Conservation (phyloP, 2,113 vertebrate species). For the Miniopterus natalensis region DNA sequence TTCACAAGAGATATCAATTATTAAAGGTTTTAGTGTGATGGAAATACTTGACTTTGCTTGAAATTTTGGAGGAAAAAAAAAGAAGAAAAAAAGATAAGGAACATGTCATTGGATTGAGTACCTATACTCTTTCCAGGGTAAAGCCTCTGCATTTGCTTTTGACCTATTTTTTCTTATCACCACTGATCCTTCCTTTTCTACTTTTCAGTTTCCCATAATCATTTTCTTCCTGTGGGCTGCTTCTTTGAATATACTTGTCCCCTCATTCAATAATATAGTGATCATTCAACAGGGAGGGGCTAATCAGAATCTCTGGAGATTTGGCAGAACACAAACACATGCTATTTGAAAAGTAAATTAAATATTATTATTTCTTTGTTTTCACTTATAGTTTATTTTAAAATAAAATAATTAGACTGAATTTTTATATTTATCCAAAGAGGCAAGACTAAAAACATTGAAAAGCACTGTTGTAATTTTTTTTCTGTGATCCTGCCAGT, state of each 20-base stretch:
- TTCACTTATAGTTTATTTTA: conserved; percentile 10
- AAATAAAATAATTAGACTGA: neutral
- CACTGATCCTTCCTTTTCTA: neutral
- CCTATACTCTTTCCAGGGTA: neutral
- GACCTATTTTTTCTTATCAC: neutral
- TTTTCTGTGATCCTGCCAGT: neutral
- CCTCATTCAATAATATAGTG: neutral
- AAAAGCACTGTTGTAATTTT: neutral
- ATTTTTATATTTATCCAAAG: conserved; percentile 24
- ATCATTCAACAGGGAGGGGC: neutral
- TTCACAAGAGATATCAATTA: conserved; percentile 30
- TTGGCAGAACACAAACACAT: neutral
- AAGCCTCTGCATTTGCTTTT: neutral
- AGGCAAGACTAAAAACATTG: neutral
- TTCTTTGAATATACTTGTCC: neutral
- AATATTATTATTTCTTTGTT: neutral
- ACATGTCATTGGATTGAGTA: neutral
- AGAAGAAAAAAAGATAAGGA: neutral
- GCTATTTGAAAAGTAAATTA: neutral
- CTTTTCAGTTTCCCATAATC: neutral
- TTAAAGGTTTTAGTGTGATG: neutral
- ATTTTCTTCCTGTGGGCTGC: neutral
- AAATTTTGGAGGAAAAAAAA: neutral
- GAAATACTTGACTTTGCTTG: neutral
- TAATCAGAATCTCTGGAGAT: neutral